Percentiles rank a stretch among this genome's conserved stretches.
These are phyloP conservation scores for Neoseiulus cucumeris DNA, from an alignment of 1,140 invertebrate genomes.

Conservation along the genomic window DNA sequence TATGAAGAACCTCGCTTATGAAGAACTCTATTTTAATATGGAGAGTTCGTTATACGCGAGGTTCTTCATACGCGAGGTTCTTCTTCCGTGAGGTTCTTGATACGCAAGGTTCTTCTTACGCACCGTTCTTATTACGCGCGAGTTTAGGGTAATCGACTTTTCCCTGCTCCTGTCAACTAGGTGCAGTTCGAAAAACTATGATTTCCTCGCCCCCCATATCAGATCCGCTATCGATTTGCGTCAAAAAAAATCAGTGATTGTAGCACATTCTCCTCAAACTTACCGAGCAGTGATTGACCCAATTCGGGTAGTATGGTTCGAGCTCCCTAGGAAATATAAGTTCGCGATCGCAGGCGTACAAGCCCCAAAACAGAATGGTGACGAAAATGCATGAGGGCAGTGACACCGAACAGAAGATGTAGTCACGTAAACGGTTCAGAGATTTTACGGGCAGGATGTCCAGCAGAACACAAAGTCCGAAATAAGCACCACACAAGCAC, in stretches of 20 bases:
- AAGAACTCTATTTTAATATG: too few relatives aligned
- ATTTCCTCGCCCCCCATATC: neutral
- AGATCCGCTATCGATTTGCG: neutral
- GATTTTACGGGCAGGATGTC: slow-evolving; percentile 16
- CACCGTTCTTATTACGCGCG: too few relatives aligned
- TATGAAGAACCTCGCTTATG: too few relatives aligned
- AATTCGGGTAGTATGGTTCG: slow-evolving; percentile 53
- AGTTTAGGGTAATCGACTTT: too few relatives aligned
- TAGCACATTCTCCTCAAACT: slow-evolving; percentile 12
- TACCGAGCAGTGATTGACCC: slow-evolving; percentile 67
- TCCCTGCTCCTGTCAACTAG: too few relatives aligned
- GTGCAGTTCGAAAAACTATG: neutral
- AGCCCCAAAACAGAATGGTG: slow-evolving; percentile 58
- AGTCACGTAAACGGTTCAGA: slow-evolving; percentile 9
- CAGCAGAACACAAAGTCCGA: slow-evolving; percentile 16
- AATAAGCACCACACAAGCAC: neutral
- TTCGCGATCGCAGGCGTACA: slow-evolving; percentile 63
- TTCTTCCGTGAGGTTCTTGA: too few relatives aligned
- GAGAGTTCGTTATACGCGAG: too few relatives aligned
- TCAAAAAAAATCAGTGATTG: too few relatives aligned
- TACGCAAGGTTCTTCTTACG: too few relatives aligned
- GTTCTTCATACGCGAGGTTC: too few relatives aligned
- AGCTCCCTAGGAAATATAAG: slow-evolving; percentile 56
- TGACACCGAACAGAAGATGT: neutral
- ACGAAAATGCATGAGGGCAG: slow-evolving; percentile 36